Base-by-base conservation (phyloP, 2,113 vertebrate species). In the Pterophyllum scalare region DNA sequence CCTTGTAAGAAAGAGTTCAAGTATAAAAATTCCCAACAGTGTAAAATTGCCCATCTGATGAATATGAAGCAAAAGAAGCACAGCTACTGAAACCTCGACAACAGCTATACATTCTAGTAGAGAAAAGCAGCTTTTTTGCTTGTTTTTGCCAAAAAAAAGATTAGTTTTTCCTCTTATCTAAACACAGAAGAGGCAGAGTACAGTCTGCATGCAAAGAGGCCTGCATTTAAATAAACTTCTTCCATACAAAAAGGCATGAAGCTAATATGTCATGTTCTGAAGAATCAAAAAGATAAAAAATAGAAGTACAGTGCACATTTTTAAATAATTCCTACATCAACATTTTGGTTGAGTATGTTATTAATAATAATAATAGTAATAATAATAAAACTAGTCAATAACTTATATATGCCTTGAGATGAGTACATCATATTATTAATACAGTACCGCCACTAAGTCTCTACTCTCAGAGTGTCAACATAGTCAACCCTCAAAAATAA, bases 1-100 rank as follows among this genome's bases (percentile, higher is more conserved):
- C 98, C 98, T 98, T 98, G 97, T 99, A 99, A 97, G 97, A 99
- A 98, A 98, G 97, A 97, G 96, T 99, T 98, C 97, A 99, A 99
- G 98, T 99, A 99, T 99, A 98, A 99, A 97, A 97, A 95, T 94
- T 96, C 97, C 97, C 96, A 96, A 98, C 97, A 99, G 97, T 98
- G 97, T 98, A 98, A 98, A 98, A 98, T 97, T 97, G 96, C 96
- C 95, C 96, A 96, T 97, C 96, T 97, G 96, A 97, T 97, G 97
- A 97, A 94, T 94, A 93, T 93, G 92, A 97, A 98, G 97, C 97
- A 96, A 97, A 97, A 97, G 96, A 98, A 98, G 97, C 94, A 97
- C 96, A 97, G 96, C 96, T 98, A 97, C 96, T 96, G 95, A 87
- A 96, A 97, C 95, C 96, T 97, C 93, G 94, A 97, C 96, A 91